Evolutionary conservation across 2,797 vertebrate genomes (phyloP).

Genomic region (Okamejei kenojei): DNA sequence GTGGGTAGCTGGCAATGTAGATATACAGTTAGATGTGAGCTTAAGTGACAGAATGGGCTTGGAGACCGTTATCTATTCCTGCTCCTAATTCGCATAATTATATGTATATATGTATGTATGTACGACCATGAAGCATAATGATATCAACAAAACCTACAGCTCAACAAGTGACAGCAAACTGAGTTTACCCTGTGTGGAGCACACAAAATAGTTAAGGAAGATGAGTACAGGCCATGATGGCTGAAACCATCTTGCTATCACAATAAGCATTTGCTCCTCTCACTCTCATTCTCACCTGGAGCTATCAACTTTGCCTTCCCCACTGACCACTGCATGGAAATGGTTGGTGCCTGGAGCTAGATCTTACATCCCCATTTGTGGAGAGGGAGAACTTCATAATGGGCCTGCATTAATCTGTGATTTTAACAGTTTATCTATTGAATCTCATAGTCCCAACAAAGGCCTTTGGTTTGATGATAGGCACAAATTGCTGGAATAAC

Average conservation of each 20-base stretch:
- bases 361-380: neutral
- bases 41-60: too few species aligned
- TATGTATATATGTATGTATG: too few species aligned
- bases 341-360: neutral
- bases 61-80: too few species aligned
- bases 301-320: neutral
- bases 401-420: neutral
- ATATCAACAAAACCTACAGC: neutral
- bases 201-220: neutral
- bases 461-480: neutral
- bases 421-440: neutral
- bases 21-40: too few species aligned
- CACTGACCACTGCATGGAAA: neutral
- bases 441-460: neutral
- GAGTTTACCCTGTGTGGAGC: neutral
- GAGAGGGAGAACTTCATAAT: neutral
- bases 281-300: neutral
- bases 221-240: neutral
- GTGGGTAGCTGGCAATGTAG: too few species aligned
- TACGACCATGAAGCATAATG: too few species aligned
- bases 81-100: too few species aligned
- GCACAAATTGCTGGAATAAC: too few species aligned
- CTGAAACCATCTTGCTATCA: neutral
- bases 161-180: neutral
- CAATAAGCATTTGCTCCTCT: neutral